Conservation (phyloP, 1,140 invertebrate genomes). For the Drosophila pallidifrons region DNA sequence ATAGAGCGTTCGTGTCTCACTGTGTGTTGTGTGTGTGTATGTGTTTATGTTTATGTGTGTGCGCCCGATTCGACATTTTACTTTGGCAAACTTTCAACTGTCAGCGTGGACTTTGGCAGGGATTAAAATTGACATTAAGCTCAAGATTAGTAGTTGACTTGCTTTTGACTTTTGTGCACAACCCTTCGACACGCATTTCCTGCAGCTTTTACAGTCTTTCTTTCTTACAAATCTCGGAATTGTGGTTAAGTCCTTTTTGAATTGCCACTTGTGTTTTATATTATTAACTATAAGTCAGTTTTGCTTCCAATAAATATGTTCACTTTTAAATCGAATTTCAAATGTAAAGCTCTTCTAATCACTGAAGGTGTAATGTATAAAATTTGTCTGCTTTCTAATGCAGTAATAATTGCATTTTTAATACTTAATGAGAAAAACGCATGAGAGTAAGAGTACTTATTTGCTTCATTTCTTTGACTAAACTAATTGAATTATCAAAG, state of each 20-base stretch:
- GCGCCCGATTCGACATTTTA: constrained; percentile 50
- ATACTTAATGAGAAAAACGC: neutral
- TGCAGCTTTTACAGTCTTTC: constrained; percentile 5
- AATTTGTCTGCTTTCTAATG: neutral
- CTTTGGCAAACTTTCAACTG: constrained; percentile 66
- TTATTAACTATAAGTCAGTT: constrained; percentile 29
- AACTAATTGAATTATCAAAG: neutral
- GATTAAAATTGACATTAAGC: constrained; percentile 75
- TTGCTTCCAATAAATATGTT: constrained; percentile 14
- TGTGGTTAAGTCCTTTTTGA: constrained; percentile 42
- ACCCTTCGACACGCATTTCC: constrained; percentile 11
- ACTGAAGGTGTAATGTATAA: neutral
- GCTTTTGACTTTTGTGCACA: constrained; percentile 37
- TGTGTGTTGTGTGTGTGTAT: constrained; percentile 8
- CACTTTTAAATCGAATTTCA: neutral
- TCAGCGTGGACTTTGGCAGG: constrained; percentile 65
- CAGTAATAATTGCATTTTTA: neutral
- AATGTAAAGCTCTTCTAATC: neutral
- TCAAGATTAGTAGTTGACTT: constrained; percentile 75
- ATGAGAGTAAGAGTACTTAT: neutral
- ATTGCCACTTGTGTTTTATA: constrained; percentile 23
- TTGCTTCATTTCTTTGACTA: neutral
- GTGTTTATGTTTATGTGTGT: constrained; percentile 19
- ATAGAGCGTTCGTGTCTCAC: constrained; percentile 38
- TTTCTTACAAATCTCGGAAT: constrained; percentile 12